A percentile compares a stretch with the other conserved stretches of the same genome.
Evolutionary conservation across 2,113 vertebrate genomes (phyloP).

Genomic region (Oreocharis arfaki): DNA sequence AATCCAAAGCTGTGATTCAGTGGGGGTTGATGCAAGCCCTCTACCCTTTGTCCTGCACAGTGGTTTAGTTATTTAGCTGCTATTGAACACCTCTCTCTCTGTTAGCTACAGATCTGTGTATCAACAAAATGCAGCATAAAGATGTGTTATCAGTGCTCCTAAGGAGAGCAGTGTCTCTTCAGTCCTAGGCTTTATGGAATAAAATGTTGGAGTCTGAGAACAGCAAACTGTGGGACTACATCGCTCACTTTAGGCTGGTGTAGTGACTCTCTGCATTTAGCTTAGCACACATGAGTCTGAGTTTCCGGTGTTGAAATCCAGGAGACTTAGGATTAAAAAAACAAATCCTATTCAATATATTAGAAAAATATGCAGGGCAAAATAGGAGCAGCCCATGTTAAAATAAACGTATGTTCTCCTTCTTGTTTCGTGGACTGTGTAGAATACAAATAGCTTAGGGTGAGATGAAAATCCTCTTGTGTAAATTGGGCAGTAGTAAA

Average conservation of each 20-base stretch:
- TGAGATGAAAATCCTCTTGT: not conserved
- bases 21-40: not conserved
- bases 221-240: not conserved
- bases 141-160: not conserved
- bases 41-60: not conserved
- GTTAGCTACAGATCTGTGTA: not conserved
- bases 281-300: rapidly evolving
- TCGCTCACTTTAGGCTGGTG: not conserved
- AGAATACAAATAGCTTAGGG: not conserved
- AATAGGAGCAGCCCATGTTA: not conserved
- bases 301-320: not conserved
- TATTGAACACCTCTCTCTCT: rapidly evolving
- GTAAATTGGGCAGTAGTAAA: not conserved
- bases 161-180: not conserved
- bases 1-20: not conserved
- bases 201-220: not conserved
- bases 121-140: not conserved
- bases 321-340: not conserved
- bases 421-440: not conserved
- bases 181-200: not conserved
- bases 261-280: not conserved
- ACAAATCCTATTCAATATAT: not conserved
- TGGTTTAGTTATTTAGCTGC: not conserved
- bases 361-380: not conserved
- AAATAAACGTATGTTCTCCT: not conserved